These are phyloP conservation scores for Alsophila aescularia DNA, from an alignment of 2,888 invertebrate genomes.

Conservation along the genomic window DNA sequence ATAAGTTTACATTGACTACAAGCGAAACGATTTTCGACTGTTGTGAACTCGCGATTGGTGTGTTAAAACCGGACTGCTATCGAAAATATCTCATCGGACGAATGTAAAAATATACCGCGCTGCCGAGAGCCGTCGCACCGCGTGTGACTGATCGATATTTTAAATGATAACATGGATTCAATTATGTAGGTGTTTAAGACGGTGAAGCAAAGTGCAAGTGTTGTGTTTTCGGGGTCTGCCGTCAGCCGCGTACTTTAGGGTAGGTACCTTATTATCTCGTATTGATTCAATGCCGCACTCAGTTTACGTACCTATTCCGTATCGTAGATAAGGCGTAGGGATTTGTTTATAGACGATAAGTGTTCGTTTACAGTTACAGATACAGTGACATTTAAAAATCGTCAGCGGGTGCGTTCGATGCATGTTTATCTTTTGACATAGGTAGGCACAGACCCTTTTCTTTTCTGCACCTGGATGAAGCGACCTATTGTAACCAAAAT, in stretches of 20 bases:
- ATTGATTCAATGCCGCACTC: constrained; percentile 72
- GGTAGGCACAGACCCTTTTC: background rate
- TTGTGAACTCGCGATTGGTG: constrained; percentile 45
- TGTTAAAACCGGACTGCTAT: constrained; percentile 53
- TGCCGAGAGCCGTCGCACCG: constrained; percentile 71
- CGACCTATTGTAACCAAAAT: no score
- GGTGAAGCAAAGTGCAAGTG: constrained; percentile 62
- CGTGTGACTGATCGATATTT: constrained; percentile 84
- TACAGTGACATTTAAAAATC: constrained; percentile 26
- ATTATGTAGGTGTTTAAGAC: constrained; percentile 77
- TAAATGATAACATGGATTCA: constrained; percentile 84
- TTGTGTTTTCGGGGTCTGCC: constrained; percentile 53
- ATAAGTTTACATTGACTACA: constrained; percentile 46
- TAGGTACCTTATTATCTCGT: constrained; percentile 49
- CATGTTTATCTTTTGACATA: constrained; percentile 15
- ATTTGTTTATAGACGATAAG: constrained; percentile 75
- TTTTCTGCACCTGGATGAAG: background rate
- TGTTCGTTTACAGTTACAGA: constrained; percentile 45
- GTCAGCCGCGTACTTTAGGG: constrained; percentile 38
- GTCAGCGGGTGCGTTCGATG: constrained; percentile 19
- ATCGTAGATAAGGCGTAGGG: constrained; percentile 63
- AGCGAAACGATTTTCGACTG: constrained; percentile 20
- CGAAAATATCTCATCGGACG: constrained; percentile 72
- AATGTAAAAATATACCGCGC: constrained; percentile 82
- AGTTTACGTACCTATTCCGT: constrained; percentile 62